Percentiles rank a stretch among this genome's conserved stretches.
Conservation (phyloP, 2,113 vertebrate species). For the Hippocampus comes region DNA sequence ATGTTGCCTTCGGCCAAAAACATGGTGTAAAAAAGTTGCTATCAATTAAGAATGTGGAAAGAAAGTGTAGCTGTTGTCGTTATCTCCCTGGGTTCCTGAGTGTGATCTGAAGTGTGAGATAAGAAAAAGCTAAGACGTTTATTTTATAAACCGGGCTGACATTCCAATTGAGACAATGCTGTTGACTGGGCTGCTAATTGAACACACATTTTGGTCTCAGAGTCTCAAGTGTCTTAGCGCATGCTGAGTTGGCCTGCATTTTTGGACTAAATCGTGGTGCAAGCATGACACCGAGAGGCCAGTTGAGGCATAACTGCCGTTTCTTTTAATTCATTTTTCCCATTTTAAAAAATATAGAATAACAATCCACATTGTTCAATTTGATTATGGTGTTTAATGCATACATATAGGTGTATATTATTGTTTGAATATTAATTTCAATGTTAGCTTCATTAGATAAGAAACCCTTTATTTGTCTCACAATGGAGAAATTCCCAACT, state of each 20-base stretch:
- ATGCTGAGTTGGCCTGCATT: slow-evolving; percentile 21
- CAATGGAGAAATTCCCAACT: no score
- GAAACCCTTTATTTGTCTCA: no score
- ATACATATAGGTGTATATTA: not conserved
- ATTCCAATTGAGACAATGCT: slow-evolving; percentile 55
- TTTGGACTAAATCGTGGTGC: slow-evolving; percentile 40
- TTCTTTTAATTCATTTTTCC: not conserved
- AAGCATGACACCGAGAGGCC: slow-evolving; percentile 67
- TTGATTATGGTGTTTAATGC: not conserved
- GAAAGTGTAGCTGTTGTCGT: not conserved
- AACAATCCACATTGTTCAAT: not conserved
- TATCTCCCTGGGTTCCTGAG: not conserved
- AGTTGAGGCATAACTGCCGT: not conserved
- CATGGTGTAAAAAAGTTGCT: not conserved
- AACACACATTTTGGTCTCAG: slow-evolving; percentile 62
- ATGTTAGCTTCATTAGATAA: not conserved
- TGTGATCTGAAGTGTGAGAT: slow-evolving; percentile 33
- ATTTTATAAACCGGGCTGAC: slow-evolving; percentile 57
- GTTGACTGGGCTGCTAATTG: slow-evolving; percentile 63
- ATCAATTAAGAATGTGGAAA: not conserved
- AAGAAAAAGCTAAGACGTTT: slow-evolving; percentile 53
- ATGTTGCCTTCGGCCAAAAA: not conserved
- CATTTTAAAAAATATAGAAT: not conserved
- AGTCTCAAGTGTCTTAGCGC: not conserved
- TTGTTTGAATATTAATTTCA: not conserved